Evolutionary conservation across 2,797 vertebrate genomes (phyloP).

Genomic region (Fistularia tabacaria): DNA sequence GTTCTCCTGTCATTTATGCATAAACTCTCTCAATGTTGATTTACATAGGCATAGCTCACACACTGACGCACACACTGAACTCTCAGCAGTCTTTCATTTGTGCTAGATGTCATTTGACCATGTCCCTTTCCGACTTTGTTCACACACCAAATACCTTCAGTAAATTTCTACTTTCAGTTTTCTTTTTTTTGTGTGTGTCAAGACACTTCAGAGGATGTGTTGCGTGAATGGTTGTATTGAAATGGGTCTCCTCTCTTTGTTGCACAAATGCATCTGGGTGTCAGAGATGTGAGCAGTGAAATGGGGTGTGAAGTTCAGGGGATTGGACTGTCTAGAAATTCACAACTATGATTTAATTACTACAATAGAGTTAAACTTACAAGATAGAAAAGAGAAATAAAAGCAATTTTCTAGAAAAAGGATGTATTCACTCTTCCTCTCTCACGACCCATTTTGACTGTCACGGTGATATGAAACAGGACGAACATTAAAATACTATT

Average conservation of each 20-base stretch:
- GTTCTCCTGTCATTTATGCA: constrained; percentile 5
- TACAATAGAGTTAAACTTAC: constrained; percentile 44
- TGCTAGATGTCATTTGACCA: no score
- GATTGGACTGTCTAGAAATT: constrained; percentile 58
- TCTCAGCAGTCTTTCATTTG: neutral
- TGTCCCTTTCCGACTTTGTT: no score
- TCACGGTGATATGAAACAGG: no score
- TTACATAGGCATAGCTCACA: neutral
- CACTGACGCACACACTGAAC: neutral
- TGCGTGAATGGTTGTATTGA: constrained; percentile 41
- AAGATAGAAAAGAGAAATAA: constrained; percentile 15
- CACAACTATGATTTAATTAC: constrained; percentile 64
- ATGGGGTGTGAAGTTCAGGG: constrained; percentile 54
- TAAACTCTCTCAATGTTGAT: constrained; percentile 6
- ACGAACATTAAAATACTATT: no score
- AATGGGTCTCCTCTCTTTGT: constrained; percentile 40
- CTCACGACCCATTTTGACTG: neutral
- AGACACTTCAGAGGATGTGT: constrained; percentile 26
- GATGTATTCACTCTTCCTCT: neutral
- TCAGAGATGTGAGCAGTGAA: constrained; percentile 53
- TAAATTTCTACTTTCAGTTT: constrained; percentile 12
- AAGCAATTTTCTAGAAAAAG: neutral
- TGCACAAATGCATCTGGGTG: constrained; percentile 32
- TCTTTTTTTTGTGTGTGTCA: constrained; percentile 2
- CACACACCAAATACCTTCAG: no score